A percentile compares a stretch with the other conserved stretches of the same genome.
phyloP scores from a whole-genome alignment of 2,113 vertebrate species.

The Falco punctatus region DNA sequence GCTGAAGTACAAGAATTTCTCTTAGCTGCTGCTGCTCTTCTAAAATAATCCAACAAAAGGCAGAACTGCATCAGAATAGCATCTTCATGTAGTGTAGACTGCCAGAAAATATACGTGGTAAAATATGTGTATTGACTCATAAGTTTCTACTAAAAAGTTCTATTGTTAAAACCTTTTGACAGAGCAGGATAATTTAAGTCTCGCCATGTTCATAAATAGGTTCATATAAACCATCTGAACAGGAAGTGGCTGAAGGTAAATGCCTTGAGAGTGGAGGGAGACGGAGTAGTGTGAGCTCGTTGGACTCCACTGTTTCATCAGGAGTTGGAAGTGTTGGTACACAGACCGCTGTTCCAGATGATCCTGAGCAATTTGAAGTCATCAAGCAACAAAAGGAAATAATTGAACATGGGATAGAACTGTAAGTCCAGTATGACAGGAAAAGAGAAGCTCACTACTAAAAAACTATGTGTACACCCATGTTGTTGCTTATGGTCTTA shows the following conservation, averaged over 20 bases:
- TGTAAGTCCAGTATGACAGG: conserved; percentile 79
- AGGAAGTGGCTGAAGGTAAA: conserved; percentile 84
- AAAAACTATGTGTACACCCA: not conserved
- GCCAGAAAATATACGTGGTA: not conserved
- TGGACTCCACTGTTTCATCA: conserved; percentile 91
- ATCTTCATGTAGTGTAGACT: not conserved
- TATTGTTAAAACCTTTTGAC: not conserved
- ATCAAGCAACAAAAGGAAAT: conserved; percentile 99
- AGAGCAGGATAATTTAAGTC: not conserved
- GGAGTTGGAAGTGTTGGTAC: conserved; percentile 77
- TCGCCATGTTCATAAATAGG: conserved; percentile 69
- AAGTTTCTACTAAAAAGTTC: not conserved
- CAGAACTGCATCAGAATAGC: not conserved
- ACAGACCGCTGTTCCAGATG: conserved; percentile 83
- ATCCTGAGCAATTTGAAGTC: conserved; percentile 96
- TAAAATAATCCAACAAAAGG: no score
- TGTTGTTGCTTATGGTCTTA: not conserved
- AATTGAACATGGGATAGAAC: conserved; percentile 95
- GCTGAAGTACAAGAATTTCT: not conserved
- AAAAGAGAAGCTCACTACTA: not conserved
- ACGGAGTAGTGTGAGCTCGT: conserved; percentile 89
- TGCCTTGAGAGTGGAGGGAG: conserved; percentile 83
- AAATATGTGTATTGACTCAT: not conserved
- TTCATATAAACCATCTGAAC: conserved; percentile 86
- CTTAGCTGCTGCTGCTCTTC: not conserved